A percentile compares a stretch with the other conserved stretches of the same genome.
Conservation (phyloP, 2,888 invertebrate genomes). For the Ryuthela nishihirai region DNA sequence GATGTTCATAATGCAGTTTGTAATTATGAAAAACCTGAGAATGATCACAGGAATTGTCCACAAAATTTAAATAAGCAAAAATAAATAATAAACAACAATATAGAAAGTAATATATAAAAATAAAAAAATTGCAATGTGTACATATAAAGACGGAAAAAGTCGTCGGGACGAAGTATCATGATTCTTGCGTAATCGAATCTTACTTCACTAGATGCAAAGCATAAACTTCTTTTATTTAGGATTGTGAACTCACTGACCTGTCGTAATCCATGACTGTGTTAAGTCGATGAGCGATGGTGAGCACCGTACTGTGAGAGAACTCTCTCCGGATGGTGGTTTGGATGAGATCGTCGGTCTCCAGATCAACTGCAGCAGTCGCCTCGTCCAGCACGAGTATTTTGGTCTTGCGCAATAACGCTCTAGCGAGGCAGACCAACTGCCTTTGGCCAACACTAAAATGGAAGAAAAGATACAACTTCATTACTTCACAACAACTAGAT, state of each 20-base stretch:
- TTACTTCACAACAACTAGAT: too few relatives aligned
- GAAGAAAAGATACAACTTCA: too few relatives aligned
- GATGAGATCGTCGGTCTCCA: slow-evolving; percentile 56
- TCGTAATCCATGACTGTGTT: slow-evolving; percentile 41
- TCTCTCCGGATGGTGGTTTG: slow-evolving; percentile 78
- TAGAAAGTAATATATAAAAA: background rate
- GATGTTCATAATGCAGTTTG: too few relatives aligned
- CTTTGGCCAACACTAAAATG: slow-evolving; percentile 53
- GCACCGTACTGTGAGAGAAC: slow-evolving; percentile 74
- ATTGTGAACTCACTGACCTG: slow-evolving; percentile 14
- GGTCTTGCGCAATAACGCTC: slow-evolving; percentile 52
- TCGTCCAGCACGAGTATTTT: slow-evolving; percentile 57
- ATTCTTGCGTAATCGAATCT: too few relatives aligned
- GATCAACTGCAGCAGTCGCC: slow-evolving; percentile 57
- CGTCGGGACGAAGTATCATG: too few relatives aligned
- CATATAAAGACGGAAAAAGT: too few relatives aligned
- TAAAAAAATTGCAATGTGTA: background rate
- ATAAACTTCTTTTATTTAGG: too few relatives aligned
- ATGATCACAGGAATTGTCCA: too few relatives aligned
- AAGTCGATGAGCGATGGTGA: slow-evolving; percentile 42
- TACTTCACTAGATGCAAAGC: too few relatives aligned
- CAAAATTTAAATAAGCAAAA: too few relatives aligned
- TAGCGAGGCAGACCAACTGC: slow-evolving; percentile 54
- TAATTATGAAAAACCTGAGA: too few relatives aligned
- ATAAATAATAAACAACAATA: too few relatives aligned